Percentiles rank a stretch among this genome's conserved stretches.
These are phyloP conservation scores for Strigamia crassipes DNA, from an alignment of 2,888 invertebrate genomes.

Conservation along the genomic window DNA sequence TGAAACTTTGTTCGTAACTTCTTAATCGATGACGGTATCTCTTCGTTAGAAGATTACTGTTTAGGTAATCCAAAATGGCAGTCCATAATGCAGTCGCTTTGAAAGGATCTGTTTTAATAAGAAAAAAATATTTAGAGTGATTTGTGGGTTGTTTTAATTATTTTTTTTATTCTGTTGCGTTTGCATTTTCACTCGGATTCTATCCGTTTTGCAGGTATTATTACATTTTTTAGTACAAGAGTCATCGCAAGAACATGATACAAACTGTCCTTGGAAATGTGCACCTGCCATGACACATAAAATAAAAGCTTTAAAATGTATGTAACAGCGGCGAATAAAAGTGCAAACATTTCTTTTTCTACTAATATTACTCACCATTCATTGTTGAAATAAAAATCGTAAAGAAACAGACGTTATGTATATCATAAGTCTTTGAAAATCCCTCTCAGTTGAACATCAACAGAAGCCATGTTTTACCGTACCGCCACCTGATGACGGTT, in stretches of 20 bases:
- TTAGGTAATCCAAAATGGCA: constrained; percentile 10
- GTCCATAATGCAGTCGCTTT: constrained; percentile 46
- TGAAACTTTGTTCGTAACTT: constrained; percentile 47
- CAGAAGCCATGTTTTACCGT: not conserved
- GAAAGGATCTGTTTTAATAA: constrained; percentile 40
- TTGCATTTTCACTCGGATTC: not conserved
- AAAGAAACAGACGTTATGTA: not conserved
- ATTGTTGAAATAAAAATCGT: not conserved
- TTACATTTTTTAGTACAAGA: not conserved
- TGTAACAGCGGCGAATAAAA: not conserved
- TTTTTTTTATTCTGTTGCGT: not conserved
- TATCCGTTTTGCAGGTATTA: not conserved
- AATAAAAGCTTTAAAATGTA: too few relatives aligned
- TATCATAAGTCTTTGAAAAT: not conserved
- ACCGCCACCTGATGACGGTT: not conserved
- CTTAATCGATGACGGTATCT: not conserved
- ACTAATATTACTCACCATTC: not conserved
- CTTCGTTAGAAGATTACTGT: constrained; percentile 2
- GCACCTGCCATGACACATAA: not conserved
- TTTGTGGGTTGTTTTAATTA: too few relatives aligned
- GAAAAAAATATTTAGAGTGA: too few relatives aligned
- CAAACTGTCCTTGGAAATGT: not conserved
- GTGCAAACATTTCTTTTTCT: not conserved
- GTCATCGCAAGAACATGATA: not conserved
- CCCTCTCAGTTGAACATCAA: not conserved